Percentiles rank a stretch among this genome's conserved stretches.
phyloP scores from a whole-genome alignment of 2,888 invertebrate genomes.

The Neoitamus cyanurus region DNA sequence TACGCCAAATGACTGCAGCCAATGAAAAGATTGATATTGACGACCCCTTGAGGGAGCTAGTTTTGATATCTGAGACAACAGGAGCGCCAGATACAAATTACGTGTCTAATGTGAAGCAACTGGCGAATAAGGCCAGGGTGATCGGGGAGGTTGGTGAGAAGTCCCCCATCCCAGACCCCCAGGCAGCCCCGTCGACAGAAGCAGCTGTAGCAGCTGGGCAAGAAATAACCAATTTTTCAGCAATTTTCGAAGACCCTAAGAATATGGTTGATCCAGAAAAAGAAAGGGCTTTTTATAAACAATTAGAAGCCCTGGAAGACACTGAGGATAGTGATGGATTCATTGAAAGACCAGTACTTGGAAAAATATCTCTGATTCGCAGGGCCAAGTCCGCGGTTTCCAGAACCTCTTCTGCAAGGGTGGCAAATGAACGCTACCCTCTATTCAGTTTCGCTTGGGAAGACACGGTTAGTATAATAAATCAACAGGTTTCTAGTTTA shows the following conservation, averaged over 20 bases:
- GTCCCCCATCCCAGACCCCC: background rate
- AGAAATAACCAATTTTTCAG: conserved; percentile 50
- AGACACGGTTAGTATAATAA: background rate
- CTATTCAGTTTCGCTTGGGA: conserved; percentile 55
- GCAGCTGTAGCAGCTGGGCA: background rate
- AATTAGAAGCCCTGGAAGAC: conserved; percentile 63
- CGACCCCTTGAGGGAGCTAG: conserved; percentile 75
- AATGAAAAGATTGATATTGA: conserved; percentile 28
- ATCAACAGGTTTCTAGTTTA: no score
- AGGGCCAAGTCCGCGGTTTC: conserved; percentile 74
- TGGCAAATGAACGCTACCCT: conserved; percentile 51
- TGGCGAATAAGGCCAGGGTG: conserved; percentile 74
- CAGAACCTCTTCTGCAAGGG: conserved; percentile 55
- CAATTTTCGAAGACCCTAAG: conserved; percentile 63
- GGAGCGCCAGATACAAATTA: conserved; percentile 60
- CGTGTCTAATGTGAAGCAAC: conserved; percentile 68
- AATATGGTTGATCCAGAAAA: conserved; percentile 65
- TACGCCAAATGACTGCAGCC: background rate
- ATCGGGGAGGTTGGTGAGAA: conserved; percentile 62
- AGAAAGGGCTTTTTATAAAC: conserved; percentile 63
- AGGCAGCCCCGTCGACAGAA: background rate
- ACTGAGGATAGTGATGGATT: conserved; percentile 65
- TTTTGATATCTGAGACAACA: conserved; percentile 69
- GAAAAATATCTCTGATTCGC: conserved; percentile 74
- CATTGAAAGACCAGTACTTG: conserved; percentile 73